Evolutionary conservation across 1,140 invertebrate genomes (phyloP).

Genomic region (Cotesia glomerata): DNA sequence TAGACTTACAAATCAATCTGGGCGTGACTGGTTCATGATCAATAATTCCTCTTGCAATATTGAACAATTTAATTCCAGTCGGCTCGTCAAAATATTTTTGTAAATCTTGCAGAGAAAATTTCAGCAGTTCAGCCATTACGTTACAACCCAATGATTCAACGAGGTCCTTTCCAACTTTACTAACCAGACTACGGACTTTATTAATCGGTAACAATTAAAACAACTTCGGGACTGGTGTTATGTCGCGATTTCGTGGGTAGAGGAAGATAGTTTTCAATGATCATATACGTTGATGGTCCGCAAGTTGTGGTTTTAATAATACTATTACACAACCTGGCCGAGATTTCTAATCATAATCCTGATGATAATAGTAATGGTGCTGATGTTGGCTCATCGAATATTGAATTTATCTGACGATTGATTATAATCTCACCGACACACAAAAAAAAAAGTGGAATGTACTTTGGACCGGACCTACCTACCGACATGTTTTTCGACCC

Average conservation of each 20-base stretch:
- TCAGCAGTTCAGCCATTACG: slow-evolving; percentile 78
- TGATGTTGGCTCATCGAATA: slow-evolving; percentile 40
- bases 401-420: slow-evolving; percentile 46
- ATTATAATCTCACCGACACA: too few relatives aligned
- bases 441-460: too few relatives aligned
- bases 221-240: slow-evolving; percentile 65
- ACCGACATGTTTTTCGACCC: too few relatives aligned
- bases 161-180: slow-evolving; percentile 83
- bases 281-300: slow-evolving; percentile 69
- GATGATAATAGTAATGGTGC: slow-evolving; percentile 26
- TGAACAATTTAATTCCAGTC: slow-evolving; percentile 87
- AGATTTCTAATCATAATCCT: slow-evolving; percentile 26
- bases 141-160: slow-evolving; percentile 75
- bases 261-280: slow-evolving; percentile 61
- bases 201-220: slow-evolving; percentile 75
- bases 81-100: slow-evolving; percentile 81
- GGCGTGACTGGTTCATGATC: slow-evolving; percentile 86
- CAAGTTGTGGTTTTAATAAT: slow-evolving; percentile 63
- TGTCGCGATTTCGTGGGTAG: slow-evolving; percentile 60
- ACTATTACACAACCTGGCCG: slow-evolving; percentile 48
- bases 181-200: slow-evolving; percentile 85
- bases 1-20: slow-evolving; percentile 87
- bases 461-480: too few relatives aligned
- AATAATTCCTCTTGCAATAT: slow-evolving; percentile 82
- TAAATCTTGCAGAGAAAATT: slow-evolving; percentile 73